These are phyloP conservation scores for Apis florea DNA, from an alignment of 1,140 invertebrate genomes.

Conservation along the genomic window DNA sequence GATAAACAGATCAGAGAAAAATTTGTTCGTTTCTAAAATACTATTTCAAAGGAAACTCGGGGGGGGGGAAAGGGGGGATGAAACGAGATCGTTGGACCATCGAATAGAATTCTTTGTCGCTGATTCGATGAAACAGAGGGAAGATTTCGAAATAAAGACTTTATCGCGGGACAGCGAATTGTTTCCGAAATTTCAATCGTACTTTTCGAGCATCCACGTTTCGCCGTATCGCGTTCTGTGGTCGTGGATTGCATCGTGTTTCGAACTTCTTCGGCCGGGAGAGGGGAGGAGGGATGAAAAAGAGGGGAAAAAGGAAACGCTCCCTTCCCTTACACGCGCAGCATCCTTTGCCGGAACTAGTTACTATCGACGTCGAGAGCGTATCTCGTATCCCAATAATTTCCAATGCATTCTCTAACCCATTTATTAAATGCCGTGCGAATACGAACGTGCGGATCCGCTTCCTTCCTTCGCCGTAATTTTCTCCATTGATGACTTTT, in stretches of 20 bases:
- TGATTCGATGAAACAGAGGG: too few species aligned
- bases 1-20: too few species aligned
- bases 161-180: neutral
- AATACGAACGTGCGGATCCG: neutral
- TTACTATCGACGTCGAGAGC: conserved; percentile 24
- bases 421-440: conserved; percentile 32
- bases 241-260: neutral
- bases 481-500: conserved; percentile 27
- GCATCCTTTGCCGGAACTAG: neutral
- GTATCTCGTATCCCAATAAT: conserved; percentile 17
- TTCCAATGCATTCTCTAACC: conserved; percentile 30
- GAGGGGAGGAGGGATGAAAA: neutral
- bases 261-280: neutral
- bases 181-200: conserved; percentile 1
- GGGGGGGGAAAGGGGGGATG: too few species aligned
- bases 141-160: neutral
- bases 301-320: neutral
- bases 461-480: neutral
- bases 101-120: neutral
- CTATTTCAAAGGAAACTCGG: neutral
- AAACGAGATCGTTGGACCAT: neutral
- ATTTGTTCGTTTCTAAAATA: too few species aligned
- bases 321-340: neutral
- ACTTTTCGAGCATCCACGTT: neutral
- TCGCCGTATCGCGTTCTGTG: neutral